Base-by-base conservation (phyloP, 1,140 invertebrate species). In the Panulirus ornatus region DNA sequence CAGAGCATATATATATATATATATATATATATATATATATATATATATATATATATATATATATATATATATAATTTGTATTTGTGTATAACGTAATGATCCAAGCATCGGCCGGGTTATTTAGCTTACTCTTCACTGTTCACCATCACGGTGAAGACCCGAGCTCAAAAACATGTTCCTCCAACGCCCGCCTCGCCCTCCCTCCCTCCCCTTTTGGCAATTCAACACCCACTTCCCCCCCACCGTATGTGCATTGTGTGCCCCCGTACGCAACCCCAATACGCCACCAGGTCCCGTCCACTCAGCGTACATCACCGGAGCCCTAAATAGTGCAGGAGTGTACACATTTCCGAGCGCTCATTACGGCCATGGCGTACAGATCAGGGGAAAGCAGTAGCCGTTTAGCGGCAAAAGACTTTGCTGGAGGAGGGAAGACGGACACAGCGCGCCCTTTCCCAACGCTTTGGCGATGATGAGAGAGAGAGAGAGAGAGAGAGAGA, bases 21-120 rank as follows among this genome's bases (percentile, higher is more conserved):
- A 75, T 75, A 75, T 75, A 75, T 75, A 75, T 75, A 75, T 36
- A 75, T 75, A 75, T 75, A 75, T 75, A 75, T 30, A 75, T 75
- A 75, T 75, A 30, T 75, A 30, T 75, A 75, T 75, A 30, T 75
- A 75, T 75, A 30, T 75, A 75, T 75, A 75, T 75, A 58, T 58
- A 75, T 75, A 5, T 75, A 75, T 75, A 75, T 75, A 73, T 73
- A 1, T 73, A 5, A 22, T 11, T 58, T 58, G 51, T 22, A 58
- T 22, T 58, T 58, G 51, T 11, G 11, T 22, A 58, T 58, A 11
- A 22, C 51, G 11, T 22, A 58, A 58, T 22, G 22, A 22, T 58
- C 11, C 51, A 58, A n/a, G n/a, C n/a, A n/a, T n/a, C n/a, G n/a
- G n/a, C n/a, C n/a, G n/a, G n/a, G 27, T 63, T 63, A 63, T 63